These are phyloP conservation scores for Vesta saturnalis DNA, from an alignment of 2,888 invertebrate genomes.

Conservation along the genomic window DNA sequence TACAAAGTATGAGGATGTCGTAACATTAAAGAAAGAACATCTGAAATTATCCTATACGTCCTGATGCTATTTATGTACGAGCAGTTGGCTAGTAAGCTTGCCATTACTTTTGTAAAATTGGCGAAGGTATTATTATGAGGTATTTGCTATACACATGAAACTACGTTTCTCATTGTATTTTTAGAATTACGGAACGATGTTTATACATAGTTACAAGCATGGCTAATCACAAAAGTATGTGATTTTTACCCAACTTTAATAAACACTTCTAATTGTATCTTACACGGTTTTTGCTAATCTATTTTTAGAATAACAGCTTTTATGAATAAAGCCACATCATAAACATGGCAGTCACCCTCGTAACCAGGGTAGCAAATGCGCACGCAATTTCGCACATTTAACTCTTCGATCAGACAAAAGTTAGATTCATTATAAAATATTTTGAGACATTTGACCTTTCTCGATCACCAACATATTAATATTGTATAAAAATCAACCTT, in stretches of 20 bases:
- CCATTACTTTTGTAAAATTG: constrained; percentile 17
- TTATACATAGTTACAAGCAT: constrained; percentile 25
- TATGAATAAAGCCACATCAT: constrained; percentile 19
- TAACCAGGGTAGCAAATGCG: constrained; percentile 25
- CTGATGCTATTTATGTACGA: constrained; percentile 25
- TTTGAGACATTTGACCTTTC: constrained; percentile 4
- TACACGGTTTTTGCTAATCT: not conserved
- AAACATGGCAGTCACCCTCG: constrained; percentile 25
- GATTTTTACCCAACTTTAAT: too few relatives aligned
- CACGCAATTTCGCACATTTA: constrained; percentile 19
- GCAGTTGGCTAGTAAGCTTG: constrained; percentile 18
- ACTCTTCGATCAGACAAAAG: constrained; percentile 3
- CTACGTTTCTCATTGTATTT: constrained; percentile 37
- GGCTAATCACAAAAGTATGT: constrained; percentile 22
- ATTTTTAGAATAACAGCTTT: constrained; percentile 20
- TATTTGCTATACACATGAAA: constrained; percentile 38
- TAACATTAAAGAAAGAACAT: constrained; percentile 21
- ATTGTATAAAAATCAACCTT: too few relatives aligned
- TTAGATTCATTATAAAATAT: constrained; percentile 13
- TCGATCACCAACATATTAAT: not conserved
- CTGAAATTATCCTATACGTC: constrained; percentile 20
- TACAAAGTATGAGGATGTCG: constrained; percentile 12
- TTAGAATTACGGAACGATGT: constrained; percentile 27
- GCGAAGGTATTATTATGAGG: constrained; percentile 24
- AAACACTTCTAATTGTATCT: too few relatives aligned